Evolutionary conservation across 2,888 invertebrate genomes (phyloP), one percentile per base, ranked within the genome.

Genomic region (Diaphora mendica): DNA sequence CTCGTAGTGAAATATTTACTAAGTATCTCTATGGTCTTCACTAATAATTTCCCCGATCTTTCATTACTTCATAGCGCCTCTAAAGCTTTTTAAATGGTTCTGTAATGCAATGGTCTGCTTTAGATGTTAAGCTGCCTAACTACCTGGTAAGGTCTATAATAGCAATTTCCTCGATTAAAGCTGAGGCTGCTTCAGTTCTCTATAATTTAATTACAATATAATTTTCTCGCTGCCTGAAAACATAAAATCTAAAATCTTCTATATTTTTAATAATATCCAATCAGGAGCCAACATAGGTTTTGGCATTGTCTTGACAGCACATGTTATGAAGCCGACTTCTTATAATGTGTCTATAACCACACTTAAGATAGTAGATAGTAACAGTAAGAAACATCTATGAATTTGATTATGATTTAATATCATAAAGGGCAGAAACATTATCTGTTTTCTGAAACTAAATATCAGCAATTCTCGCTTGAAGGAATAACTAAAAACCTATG

Each of bases 11-110:
- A 77, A 77, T 76, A 65, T 85, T 83, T 77, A 35, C 81, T 79
- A 81, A 81, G 74, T 82, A 73, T 77, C 70, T 74, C 79, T 84
- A 86, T 87, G 80, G 66, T 77, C 78, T 76, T 82, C 82, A 83
- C 82, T 80, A 78, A 70, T 78, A 71, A 79, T 77, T 82, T 72
- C 73, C 72, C 64, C 68, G 70, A 71, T 68, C 70, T 77, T 73
- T 72, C 62, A 72, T 80, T 66, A 82, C 79, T 71, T 75, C 71
- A 78, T 75, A 78, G 30, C 70, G 35, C 30, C 64, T 55, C 71
- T 70, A 26, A 64, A 33, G 71, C 64, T 75, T 75, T 76, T 79
- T 70, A 55, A 77, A 74, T 65, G 64, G 67, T 42, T 71, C 55
- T 55, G 70, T 76, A 76, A 69, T 74, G 75, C 73, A 76, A 66